Evolutionary conservation across 2,888 invertebrate genomes (phyloP), one percentile per base, ranked within the genome.

Genomic region (Leucophora obtusa): DNA sequence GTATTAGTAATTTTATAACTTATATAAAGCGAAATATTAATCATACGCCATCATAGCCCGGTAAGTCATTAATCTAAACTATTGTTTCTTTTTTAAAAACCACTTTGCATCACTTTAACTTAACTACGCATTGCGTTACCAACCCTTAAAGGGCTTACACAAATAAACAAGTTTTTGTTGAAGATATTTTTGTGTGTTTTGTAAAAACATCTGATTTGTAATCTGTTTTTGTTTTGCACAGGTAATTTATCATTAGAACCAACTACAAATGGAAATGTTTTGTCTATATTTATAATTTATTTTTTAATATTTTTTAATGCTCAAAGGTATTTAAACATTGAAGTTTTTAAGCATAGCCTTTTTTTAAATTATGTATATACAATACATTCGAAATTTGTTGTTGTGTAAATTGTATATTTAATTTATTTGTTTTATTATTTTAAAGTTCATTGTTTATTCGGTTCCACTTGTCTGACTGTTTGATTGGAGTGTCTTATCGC

Each of bases 401-500:
- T n/a, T 14, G 6, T 14, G 2, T 47, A 38, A 8, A 14, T 38
- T 38, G 6, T 47, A n/a, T 47, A 47, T 38, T 38, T 2, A 38
- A 38, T 3, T 28, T 14, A 38, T 2, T 47, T n/a, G 14, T 38
- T 59, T 17, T 59, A 59, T 59, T 35, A 35, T 17, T 35, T 59
- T 35, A 17, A 17, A 17, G 10, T 33, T 58, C 43, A 38, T 68
- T 65, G 54, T 35, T 53, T 71, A 21, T 69, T 63, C 43, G 47
- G 58, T 60, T 76, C 70, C 38, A 51, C 15, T 76, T 58, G 53
- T 10, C 6, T n/a, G 43, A n/a, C 11, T 38, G n/a, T n/a, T n/a
- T n/a, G n/a, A n/a, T n/a, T n/a, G n/a, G n/a, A n/a, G 35, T 14
- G 59, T 51, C 77, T 71, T 77, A 77, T 77, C 71, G 54, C 21